These are phyloP conservation scores for Tetrax tetrax DNA, from an alignment of 2,113 vertebrate genomes.

Conservation along the genomic window DNA sequence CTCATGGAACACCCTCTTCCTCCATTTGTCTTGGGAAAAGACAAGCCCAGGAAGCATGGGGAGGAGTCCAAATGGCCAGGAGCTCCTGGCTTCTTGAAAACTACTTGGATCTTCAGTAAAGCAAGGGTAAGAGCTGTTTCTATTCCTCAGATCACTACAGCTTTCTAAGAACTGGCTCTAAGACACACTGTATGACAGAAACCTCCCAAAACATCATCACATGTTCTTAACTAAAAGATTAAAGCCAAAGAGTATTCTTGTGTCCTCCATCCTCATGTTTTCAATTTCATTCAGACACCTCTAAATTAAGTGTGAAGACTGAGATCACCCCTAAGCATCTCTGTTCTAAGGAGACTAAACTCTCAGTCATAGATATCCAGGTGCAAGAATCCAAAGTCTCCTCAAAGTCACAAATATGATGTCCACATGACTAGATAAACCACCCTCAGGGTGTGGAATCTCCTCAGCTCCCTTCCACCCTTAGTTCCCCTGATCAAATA, in stretches of 20 bases:
- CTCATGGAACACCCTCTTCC: background rate
- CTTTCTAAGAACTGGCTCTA: background rate
- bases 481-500: background rate
- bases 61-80: background rate
- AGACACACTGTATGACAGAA: background rate
- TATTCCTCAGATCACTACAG: background rate
- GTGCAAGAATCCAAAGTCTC: background rate
- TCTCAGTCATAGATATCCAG: background rate
- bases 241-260: background rate
- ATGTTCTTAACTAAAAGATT: background rate
- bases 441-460: background rate
- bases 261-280: background rate
- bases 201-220: background rate
- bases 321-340: background rate
- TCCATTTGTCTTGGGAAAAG: background rate
- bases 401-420: background rate
- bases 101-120: background rate
- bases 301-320: background rate
- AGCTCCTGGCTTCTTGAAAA: background rate
- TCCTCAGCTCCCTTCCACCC: background rate
- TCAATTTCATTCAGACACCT: background rate
- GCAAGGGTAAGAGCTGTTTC: background rate
- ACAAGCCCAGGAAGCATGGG: background rate
- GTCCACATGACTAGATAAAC: background rate
- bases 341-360: background rate